Evolutionary conservation across 2,888 invertebrate genomes (phyloP).

Genomic region (Apotomis betuletana): DNA sequence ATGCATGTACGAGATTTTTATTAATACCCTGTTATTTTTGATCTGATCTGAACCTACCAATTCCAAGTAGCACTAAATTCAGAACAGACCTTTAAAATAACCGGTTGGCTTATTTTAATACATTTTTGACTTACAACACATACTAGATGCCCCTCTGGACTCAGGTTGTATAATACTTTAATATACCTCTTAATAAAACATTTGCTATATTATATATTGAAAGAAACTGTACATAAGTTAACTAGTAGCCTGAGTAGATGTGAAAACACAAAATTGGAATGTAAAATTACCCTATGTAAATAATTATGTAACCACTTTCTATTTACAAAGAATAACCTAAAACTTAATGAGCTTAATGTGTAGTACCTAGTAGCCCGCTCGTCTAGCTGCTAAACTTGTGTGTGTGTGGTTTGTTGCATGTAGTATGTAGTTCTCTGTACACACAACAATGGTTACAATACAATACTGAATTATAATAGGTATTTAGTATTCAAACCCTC

Average conservation of each 20-base stretch:
- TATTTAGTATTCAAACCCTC: no score
- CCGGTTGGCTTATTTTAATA: slow-evolving; percentile 23
- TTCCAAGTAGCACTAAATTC: not conserved
- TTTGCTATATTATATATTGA: not conserved
- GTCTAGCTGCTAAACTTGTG: slow-evolving; percentile 6
- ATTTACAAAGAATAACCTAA: not conserved
- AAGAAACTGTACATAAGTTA: not conserved
- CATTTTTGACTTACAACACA: not conserved
- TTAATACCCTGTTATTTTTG: slow-evolving; percentile 43
- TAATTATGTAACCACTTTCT: not conserved
- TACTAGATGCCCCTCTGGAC: slow-evolving; percentile 5
- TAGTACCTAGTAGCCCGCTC: not conserved
- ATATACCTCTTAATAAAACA: not conserved
- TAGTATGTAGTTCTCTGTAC: slow-evolving; percentile 4
- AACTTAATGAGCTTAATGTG: not conserved
- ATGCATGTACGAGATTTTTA: slow-evolving; percentile 46
- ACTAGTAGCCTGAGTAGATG: not conserved
- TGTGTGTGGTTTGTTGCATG: slow-evolving; percentile 25
- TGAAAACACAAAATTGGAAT: not conserved
- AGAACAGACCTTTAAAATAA: slow-evolving; percentile 2
- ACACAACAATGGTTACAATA: not conserved
- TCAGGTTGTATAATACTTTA: slow-evolving; percentile 16
- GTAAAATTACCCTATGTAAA: not conserved
- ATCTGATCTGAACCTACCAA: slow-evolving; percentile 14
- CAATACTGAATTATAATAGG: no score